Percentiles rank a stretch among this genome's conserved stretches.
Conservation (phyloP, 1,140 invertebrate genomes). For the Holotrichia oblita region DNA sequence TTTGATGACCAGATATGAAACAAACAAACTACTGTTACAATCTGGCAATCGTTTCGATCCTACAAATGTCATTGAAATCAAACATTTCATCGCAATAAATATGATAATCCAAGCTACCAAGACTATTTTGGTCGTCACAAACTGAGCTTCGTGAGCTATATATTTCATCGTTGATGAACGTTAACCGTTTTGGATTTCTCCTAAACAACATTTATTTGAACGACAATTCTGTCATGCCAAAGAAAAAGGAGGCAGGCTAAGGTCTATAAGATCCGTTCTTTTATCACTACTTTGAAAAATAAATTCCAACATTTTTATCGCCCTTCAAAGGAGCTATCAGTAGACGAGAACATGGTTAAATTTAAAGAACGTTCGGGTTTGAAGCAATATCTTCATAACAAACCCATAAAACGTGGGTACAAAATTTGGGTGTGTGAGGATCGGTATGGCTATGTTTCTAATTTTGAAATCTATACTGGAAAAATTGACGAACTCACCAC, state of each 20-base stretch:
- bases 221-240: no score
- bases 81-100: no score
- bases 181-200: constrained; percentile 37
- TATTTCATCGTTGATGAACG: constrained; percentile 10
- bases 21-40: background rate
- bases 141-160: constrained; percentile 1
- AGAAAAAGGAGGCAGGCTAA: constrained; percentile 43
- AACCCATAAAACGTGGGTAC: constrained; percentile 57
- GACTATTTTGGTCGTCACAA: constrained; percentile 33
- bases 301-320: no score
- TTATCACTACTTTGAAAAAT: no score
- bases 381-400: constrained; percentile 62
- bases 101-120: background rate
- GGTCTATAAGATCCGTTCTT: constrained; percentile 61
- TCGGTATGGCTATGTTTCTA: constrained; percentile 13
- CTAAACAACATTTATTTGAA: constrained; percentile 34
- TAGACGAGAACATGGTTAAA: constrained; percentile 61
- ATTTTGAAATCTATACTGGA: constrained; percentile 44
- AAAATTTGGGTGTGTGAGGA: constrained; percentile 39
- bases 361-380: constrained; percentile 53
- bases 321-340: constrained; percentile 51
- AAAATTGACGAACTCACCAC: no score
- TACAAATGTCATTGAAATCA: background rate
- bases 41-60: background rate
- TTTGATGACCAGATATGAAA: no score